Conservation (phyloP, 1,140 invertebrate species). For the Drosophila dunni region DNA sequence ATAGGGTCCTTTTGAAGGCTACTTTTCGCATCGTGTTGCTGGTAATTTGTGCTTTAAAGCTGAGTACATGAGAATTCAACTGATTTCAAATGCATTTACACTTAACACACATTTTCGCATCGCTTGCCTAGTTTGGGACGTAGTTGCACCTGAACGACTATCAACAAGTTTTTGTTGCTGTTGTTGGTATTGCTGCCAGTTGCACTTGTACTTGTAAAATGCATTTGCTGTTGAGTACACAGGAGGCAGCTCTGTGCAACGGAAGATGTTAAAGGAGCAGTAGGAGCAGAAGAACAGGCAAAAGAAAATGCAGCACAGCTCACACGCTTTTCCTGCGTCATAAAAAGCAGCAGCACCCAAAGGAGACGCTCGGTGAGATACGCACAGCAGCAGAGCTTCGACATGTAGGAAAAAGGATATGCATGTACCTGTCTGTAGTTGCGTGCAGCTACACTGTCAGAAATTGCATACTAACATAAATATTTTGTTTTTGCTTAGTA, state of each 20-base stretch:
- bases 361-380: slow-evolving; percentile 28
- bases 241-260: slow-evolving; percentile 37
- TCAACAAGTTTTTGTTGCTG: slow-evolving; percentile 59
- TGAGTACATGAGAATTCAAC: slow-evolving; percentile 6
- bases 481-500: too few species aligned
- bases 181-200: slow-evolving; percentile 15
- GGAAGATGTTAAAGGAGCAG: slow-evolving; percentile 54
- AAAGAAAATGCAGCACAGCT: slow-evolving; percentile 5
- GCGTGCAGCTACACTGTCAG: slow-evolving; percentile 43
- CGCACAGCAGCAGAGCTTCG: slow-evolving; percentile 26
- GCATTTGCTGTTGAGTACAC: slow-evolving; percentile 56
- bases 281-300: neutral
- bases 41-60: slow-evolving; percentile 51
- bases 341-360: slow-evolving; percentile 36
- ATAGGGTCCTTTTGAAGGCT: slow-evolving; percentile 8
- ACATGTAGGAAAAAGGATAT: slow-evolving; percentile 58
- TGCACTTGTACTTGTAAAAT: slow-evolving; percentile 47
- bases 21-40: slow-evolving; percentile 11
- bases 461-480: too few species aligned
- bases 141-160: slow-evolving; percentile 52
- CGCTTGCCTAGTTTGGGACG: slow-evolving; percentile 7
- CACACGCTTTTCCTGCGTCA: slow-evolving; percentile 42
- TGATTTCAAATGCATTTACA: slow-evolving; percentile 44
- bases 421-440: slow-evolving; percentile 24
- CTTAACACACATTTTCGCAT: slow-evolving; percentile 54